Base-by-base conservation (phyloP, 35 echinoderm and acorn worm species). In the Amphiura filiformis region DNA sequence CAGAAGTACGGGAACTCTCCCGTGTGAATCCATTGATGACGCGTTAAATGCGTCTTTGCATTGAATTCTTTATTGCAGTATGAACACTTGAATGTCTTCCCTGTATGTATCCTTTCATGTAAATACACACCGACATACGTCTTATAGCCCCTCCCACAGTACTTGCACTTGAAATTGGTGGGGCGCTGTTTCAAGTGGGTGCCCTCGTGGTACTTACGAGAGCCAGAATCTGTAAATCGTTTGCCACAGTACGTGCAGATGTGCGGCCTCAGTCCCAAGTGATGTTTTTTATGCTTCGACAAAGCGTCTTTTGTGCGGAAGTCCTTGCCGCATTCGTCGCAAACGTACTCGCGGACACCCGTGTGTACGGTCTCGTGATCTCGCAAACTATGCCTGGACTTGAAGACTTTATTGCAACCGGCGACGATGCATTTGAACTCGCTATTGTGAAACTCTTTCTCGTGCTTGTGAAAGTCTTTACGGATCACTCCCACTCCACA, bases 21-120 rank as follows among this genome's bases (percentile, higher is more conserved):
- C 11, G 61, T 70, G 26, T 70, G 61, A 15, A 70, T 70, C 61
- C 61, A 70, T 23, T 70, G 61, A 70, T 70, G 61, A 30, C 61
- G 61, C 3, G 61, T 70, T 4, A 70, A 23, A 70, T 70, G 61
- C 9, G 61, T 70, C 61, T 70, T 70, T 70, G 61, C 61, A 30
- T 70, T 70, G 28, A 70, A 70, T 70, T 70, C 61, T 70, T 70
- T 70, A 70, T 70, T 70, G 26, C 61, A 70, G 61, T 70, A 70
- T 23, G 61, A 70, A 30, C 61, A 70, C 61, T 70, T 70, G 26
- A 70, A 70, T 30, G 61, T 70, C 28, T 70, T 70, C 1, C 61
- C 61, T 26, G 61, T 70, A 23, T 70, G 61, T 70, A 70, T 70
- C 28, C 61, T 70, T 70, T 70, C 61, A 70, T 70, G 61, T 30